Conservation (phyloP, 2,888 invertebrate genomes). For the Megalurothrips usitatus region DNA sequence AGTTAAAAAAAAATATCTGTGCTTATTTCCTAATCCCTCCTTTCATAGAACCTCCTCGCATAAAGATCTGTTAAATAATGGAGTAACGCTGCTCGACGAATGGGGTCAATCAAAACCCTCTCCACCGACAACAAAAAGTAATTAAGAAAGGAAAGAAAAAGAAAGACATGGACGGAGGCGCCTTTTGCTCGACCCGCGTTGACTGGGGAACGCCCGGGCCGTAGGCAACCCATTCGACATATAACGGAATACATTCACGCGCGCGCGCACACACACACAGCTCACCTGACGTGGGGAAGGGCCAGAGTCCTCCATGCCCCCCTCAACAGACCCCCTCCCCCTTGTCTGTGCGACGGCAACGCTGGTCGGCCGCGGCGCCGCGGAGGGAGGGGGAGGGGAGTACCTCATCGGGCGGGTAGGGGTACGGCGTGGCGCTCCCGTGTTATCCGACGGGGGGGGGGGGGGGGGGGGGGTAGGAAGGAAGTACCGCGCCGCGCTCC, state of each 20-base stretch:
- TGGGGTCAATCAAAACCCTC: background rate
- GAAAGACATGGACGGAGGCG: no score
- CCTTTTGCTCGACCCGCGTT: no score
- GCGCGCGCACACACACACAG: background rate
- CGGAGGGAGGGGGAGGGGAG: background rate
- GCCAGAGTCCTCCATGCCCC: background rate
- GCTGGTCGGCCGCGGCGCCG: background rate
- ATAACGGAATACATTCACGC: background rate
- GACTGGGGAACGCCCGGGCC: background rate
- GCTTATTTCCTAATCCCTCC: no score
- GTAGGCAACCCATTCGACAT: constrained; percentile 3
- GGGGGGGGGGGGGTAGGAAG: background rate
- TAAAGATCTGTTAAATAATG: background rate
- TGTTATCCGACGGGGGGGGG: background rate
- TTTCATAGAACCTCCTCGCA: no score
- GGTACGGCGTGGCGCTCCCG: background rate
- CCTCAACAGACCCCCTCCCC: background rate
- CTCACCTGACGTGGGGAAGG: background rate
- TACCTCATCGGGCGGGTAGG: background rate
- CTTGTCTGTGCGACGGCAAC: background rate
- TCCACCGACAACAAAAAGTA: no score
- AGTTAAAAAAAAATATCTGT: no score
- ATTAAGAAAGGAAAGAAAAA: no score
- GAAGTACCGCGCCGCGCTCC: background rate
- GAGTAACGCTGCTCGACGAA: no score